Percentiles rank a stretch among this genome's conserved stretches.
These are phyloP conservation scores for Tetropium fuscum DNA, from an alignment of 2,888 invertebrate genomes.

Conservation along the genomic window DNA sequence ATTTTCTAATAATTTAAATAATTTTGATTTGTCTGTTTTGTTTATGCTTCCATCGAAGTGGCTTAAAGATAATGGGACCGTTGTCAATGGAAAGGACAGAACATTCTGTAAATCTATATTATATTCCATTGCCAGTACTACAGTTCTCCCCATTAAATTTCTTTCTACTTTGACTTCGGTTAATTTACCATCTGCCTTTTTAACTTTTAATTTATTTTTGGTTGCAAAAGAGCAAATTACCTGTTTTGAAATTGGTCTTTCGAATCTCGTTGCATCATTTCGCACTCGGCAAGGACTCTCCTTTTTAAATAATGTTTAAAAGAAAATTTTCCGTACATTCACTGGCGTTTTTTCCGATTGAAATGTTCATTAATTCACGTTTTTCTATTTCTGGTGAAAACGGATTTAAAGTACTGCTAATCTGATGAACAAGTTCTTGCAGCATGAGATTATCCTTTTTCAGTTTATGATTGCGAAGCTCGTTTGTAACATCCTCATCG, in stretches of 20 bases:
- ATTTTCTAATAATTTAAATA: neutral
- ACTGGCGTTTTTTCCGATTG: too few relatives aligned
- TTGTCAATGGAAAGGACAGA: slow-evolving; percentile 26
- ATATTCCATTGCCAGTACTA: slow-evolving; percentile 26
- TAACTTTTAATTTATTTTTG: slow-evolving; percentile 28
- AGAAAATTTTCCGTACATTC: slow-evolving; percentile 17
- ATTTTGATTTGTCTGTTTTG: slow-evolving; percentile 29
- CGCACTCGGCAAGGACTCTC: too few relatives aligned
- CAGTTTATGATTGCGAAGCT: slow-evolving; percentile 24
- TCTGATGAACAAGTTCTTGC: neutral
- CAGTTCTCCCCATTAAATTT: slow-evolving; percentile 27
- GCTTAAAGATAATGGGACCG: slow-evolving; percentile 29
- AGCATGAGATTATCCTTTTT: neutral
- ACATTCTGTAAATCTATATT: slow-evolving; percentile 28
- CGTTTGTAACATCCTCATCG: slow-evolving; percentile 33
- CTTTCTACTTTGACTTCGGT: slow-evolving; percentile 29
- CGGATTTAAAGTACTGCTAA: slow-evolving; percentile 12
- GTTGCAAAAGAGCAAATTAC: slow-evolving; percentile 30
- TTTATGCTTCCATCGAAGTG: slow-evolving; percentile 34
- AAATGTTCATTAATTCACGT: too few relatives aligned
- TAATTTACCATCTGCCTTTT: slow-evolving; percentile 22
- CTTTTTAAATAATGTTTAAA: slow-evolving; percentile 9
- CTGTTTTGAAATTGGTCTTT: slow-evolving; percentile 28
- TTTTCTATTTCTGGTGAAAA: too few relatives aligned
- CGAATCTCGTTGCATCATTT: slow-evolving; percentile 25